Base-by-base conservation (phyloP, 2,113 vertebrate genomes). In the Nycticorax nycticorax region DNA sequence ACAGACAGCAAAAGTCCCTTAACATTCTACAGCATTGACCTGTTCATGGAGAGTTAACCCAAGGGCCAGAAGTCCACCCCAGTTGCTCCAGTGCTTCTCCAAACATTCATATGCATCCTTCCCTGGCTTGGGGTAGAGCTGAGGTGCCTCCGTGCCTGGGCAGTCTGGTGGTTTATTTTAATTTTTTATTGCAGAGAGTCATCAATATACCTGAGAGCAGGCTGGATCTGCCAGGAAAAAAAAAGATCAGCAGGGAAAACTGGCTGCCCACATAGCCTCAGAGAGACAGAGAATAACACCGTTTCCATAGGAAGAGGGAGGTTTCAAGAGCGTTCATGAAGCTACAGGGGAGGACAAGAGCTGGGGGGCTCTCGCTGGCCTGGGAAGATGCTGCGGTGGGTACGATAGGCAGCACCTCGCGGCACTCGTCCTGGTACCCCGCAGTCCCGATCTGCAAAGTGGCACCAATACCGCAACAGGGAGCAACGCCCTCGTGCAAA, bases 11-110 rank as follows among this genome's bases (percentile, higher is more conserved):
- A 71, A 72, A 72, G 6, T 24, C 48, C n/a, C 24, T 55, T 2
- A 3, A 53, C 8, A n/a, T 64, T 43, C 48, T n/a, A 24, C 5
- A 2, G 48, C 35, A 2, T n/a, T 1, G 1, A 22, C 30, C 37
- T 12, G 1, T 15, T 52, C 28, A 10, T 0, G 2, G 56, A 19
- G 18, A 55, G 24, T 28, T 18, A 18, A 24, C 28, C 23, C 3
- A 16, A n/a, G 27, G 12, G 35, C 30, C 20, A 81, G 6, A 92
- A 80, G 24, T 24, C 39, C 67, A 35, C 14, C 12, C 23, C 23
- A 14, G 12, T 5, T 35, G n/a, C 35, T 35, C 66, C 45, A 19
- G n/a, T 8, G 17, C 59, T 73, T 21, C 84, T 45, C 41, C 57
- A 21, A 8, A 10, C 12, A 7, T 30, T 7, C 6, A 1, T 2